Conservation (phyloP, 2,113 vertebrate genomes). For the Laticauda laticaudata region DNA sequence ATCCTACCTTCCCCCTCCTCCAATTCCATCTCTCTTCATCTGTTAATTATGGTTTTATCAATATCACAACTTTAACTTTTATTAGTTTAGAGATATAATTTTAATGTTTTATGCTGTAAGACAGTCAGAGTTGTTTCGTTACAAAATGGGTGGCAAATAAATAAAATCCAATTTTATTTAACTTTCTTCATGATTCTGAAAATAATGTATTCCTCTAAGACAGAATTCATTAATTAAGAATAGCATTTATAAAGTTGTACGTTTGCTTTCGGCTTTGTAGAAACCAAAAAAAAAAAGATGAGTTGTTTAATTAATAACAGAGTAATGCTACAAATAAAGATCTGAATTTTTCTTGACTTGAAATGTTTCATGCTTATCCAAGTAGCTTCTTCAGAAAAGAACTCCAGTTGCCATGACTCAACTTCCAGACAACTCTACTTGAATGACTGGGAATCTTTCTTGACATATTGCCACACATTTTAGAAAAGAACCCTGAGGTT, state of each 20-base stretch:
- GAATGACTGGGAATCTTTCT: background rate
- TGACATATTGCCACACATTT: background rate
- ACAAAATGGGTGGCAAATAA: background rate
- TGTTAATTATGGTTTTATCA: background rate
- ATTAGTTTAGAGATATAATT: too few relatives aligned
- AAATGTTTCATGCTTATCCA: background rate
- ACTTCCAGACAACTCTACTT: background rate
- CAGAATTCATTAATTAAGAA: background rate
- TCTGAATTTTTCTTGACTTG: background rate
- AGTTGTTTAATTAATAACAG: background rate
- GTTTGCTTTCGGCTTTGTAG: background rate
- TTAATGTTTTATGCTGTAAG: background rate
- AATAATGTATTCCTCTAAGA: background rate
- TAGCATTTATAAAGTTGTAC: background rate
- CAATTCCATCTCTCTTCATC: background rate
- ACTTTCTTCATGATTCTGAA: background rate
- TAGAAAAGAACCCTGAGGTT: background rate
- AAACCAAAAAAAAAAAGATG: background rate
- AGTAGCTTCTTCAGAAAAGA: background rate
- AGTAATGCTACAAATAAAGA: background rate
- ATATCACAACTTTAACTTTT: background rate
- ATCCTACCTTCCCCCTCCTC: background rate
- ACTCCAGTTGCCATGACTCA: background rate
- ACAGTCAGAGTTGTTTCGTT: background rate
- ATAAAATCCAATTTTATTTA: background rate